Evolutionary conservation across 2,888 invertebrate genomes (phyloP), one percentile per base, ranked within the genome.

Genomic region (Piscicola geometra): DNA sequence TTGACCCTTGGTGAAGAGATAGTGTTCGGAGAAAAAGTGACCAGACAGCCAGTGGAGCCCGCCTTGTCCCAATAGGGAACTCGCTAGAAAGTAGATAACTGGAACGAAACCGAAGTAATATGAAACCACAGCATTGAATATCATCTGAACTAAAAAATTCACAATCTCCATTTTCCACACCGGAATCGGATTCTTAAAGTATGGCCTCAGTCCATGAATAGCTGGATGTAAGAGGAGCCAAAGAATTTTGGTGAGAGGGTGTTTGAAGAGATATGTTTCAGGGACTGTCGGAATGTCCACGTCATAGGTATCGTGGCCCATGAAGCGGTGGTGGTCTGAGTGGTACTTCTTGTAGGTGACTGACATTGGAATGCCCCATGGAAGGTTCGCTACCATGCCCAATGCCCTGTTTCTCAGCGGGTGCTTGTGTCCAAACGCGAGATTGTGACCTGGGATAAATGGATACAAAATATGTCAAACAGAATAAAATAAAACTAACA

Each of bases 281-380:
- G 84, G 76, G 3, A 82, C 81, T 0, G 85, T 84, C 30, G 85
- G 85, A 32, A 85, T 82, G 78, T 86, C 86, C 0, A 84, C 85
- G 78, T 86, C 86, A 64, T 83, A 80, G 68, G 79, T 81, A 76
- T 85, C 85, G 76, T 85, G 84, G 0, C 85, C 85, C 36, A 85
- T 82, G 78, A 82, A 85, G 15, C 81, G 77, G 75, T 86, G 86
- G 79, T 86, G 86, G 76, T 85, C 85, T 1, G 82, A 77, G 77
- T 86, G 86, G 78, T 86, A 86, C 76, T 84, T 84, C 79, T 83
- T 84, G 80, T 85, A 86, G 35, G 84, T 83, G 3, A 85, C 83
- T 1, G 85, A 84, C 81, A 85, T 82, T 0, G 86, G 86, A 12
- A 83, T 81, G 12, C 81, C 82, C 33, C 84, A 80, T 0, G 85